These are phyloP conservation scores for Polyommatus iphigenia DNA, from an alignment of 2,888 invertebrate species.

Conservation along the genomic window DNA sequence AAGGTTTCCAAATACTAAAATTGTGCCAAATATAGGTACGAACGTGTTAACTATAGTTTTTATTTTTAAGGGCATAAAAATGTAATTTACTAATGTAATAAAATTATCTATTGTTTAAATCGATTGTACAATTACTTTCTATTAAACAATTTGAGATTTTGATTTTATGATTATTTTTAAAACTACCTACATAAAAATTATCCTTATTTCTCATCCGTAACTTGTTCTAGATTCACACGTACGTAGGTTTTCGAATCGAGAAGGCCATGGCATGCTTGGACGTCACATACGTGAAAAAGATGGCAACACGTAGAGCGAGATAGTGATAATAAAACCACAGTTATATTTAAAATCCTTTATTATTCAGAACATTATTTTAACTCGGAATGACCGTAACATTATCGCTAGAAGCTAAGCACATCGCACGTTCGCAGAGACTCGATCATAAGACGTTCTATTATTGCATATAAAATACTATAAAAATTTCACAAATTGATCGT, in stretches of 20 bases:
- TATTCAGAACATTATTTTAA: conserved; percentile 64
- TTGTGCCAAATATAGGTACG: conserved; percentile 31
- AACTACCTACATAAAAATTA: not conserved
- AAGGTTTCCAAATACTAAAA: conserved; percentile 38
- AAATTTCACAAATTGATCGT: conserved; percentile 37
- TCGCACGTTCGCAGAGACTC: conserved; percentile 47
- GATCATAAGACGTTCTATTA: conserved; percentile 41
- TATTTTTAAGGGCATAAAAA: conserved; percentile 3
- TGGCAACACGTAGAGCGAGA: not conserved
- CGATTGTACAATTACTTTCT: conserved; percentile 23
- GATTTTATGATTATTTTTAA: not conserved
- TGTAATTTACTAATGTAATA: conserved; percentile 8
- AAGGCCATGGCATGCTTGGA: no score
- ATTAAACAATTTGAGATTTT: conserved; percentile 21
- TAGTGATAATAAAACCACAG: conserved; percentile 40
- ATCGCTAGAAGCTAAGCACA: conserved; percentile 59
- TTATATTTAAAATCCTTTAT: conserved; percentile 59
- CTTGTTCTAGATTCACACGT: no score
- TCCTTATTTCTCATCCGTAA: not conserved
- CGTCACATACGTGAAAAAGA: not conserved
- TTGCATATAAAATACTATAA: conserved; percentile 49
- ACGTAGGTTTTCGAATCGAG: no score
- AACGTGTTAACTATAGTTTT: conserved; percentile 4
- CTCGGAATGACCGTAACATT: conserved; percentile 57
- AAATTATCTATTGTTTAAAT: conserved; percentile 12